Conservation (phyloP, 2,113 vertebrate genomes). For the Motacilla tschutschensis region DNA sequence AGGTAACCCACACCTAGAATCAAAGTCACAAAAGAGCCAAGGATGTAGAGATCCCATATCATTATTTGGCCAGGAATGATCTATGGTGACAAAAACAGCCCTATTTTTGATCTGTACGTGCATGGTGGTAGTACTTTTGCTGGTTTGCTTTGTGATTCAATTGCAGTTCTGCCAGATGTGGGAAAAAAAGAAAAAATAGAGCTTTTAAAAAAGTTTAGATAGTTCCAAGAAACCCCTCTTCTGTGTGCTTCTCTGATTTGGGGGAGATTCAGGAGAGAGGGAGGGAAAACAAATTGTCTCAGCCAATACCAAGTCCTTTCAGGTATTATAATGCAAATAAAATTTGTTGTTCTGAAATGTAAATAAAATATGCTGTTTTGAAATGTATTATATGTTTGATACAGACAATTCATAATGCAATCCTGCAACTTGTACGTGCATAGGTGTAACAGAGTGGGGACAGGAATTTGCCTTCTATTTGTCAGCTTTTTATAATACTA, state of each 20-base stretch:
- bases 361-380: neutral
- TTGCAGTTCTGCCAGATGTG: neutral
- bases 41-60: too few relatives aligned
- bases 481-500: neutral
- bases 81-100: neutral
- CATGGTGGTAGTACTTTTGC: neutral
- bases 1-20: neutral
- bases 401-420: neutral
- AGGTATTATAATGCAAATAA: neutral
- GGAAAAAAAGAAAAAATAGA: accelerated
- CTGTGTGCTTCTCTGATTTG: neutral
- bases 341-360: neutral
- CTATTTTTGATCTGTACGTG: neutral
- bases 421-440: neutral
- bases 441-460: neutral
- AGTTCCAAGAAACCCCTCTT: neutral
- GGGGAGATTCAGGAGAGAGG: neutral
- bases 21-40: neutral
- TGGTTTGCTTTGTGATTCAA: neutral
- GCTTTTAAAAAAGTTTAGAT: neutral
- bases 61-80: neutral
- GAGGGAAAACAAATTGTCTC: neutral
- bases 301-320: neutral
- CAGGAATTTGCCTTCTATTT: neutral
- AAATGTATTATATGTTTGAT: neutral